Evolutionary conservation across 2,113 vertebrate species (phyloP).

Genomic region (Peromyscus maniculatus): DNA sequence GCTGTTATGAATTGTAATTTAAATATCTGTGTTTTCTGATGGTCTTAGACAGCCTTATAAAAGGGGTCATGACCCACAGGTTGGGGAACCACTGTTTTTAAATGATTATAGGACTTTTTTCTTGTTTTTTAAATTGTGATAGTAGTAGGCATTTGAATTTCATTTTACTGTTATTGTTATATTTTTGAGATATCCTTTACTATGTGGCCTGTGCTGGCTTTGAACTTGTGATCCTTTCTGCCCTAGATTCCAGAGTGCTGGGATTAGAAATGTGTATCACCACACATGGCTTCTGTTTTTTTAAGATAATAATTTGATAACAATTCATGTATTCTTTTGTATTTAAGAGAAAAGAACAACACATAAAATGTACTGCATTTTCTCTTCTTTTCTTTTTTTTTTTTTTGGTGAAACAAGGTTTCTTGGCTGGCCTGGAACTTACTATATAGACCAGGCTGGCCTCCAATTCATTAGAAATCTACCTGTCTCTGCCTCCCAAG

Average conservation of each 20-base stretch:
- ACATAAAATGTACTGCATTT: background rate
- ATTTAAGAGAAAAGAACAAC: background rate
- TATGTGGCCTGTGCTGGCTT: background rate
- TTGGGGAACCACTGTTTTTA: constrained; percentile 51
- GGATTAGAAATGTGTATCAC: background rate
- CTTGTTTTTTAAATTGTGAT: background rate
- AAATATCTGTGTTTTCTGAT: background rate
- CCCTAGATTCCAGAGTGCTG: background rate
- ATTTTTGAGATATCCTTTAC: background rate
- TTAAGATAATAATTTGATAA: background rate
- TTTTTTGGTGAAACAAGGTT: background rate
- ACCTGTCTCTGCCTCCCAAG: background rate
- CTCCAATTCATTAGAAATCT: background rate
- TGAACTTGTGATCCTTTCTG: background rate
- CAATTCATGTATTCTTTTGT: background rate
- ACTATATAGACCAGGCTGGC: background rate
- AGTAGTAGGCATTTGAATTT: background rate
- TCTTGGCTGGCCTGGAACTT: background rate
- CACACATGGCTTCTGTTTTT: background rate
- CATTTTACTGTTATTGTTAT: background rate
- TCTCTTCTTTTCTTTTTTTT: background rate
- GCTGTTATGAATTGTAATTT: background rate
- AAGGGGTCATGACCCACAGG: too few relatives aligned
- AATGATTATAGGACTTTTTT: background rate
- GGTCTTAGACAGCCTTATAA: background rate